Base-by-base conservation (phyloP, 1,140 invertebrate genomes). In the Heterodera schachtii region DNA sequence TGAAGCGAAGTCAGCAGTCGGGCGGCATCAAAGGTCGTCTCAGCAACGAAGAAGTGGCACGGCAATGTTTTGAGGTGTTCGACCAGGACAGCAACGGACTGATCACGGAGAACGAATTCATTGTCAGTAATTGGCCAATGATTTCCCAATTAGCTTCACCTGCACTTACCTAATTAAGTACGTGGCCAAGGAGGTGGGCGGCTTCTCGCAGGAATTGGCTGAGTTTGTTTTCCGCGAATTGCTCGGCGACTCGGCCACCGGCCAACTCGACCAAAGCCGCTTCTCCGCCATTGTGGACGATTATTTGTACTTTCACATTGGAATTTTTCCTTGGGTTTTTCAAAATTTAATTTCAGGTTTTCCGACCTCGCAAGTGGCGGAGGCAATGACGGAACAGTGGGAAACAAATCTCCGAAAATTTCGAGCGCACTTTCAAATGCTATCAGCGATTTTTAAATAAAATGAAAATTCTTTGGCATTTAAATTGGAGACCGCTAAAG, bases 261-360 rank as follows among this genome's bases (percentile, higher is more conserved):
- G 89, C 19, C 87, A 90, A 70, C 77, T 89, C 47, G 84, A 80
- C 73, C 67, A 80, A n/a, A 84, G 87, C 67, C 82, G 88, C 78
- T 89, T 89, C 64, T 83, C 84, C 16, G 85, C 87, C n/a, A 90
- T 89, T 41, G 89, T 90, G 31, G 87, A 88, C 44, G 89, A 89
- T 75, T 89, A 89, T 76, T 60, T 60, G 57, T 60, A 60, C 57
- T 19, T 60, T 60, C 19, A 60, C 11, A 9, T 60, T 13, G 16
- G 8, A 16, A 60, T 16, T 60, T 60, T 9, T 60, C 11, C 19
- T 60, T 16, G 3, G 5, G 1, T 60, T 60, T 60, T 60, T 31
- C 31, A 31, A 1, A 31, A 3, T 60, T 16, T 60, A 52, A 19
- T 60, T 60, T 60, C 19, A 81, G 88, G 69, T 75, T 87, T 8